phyloP scores from a whole-genome alignment of 1,140 invertebrate genomes.

The Drosophila fuyamai region DNA sequence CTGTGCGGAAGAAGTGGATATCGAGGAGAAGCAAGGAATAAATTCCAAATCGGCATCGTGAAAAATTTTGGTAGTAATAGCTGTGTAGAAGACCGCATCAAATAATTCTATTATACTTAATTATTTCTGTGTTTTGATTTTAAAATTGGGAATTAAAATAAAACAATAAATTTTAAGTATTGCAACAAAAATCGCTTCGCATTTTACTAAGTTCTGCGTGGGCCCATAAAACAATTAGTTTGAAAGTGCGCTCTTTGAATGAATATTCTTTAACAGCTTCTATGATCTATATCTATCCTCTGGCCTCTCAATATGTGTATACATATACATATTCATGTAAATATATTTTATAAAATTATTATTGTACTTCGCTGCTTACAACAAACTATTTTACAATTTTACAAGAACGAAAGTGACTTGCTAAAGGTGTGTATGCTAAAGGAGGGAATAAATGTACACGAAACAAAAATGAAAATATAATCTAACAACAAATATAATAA shows the following conservation, averaged over 20 bases:
- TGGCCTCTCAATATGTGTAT: conserved; percentile 57
- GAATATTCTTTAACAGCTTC: conserved; percentile 61
- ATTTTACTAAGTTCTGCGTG: conserved; percentile 53
- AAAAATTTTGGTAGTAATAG: conserved; percentile 6
- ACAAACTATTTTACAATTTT: conserved; percentile 83
- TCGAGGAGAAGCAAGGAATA: background rate
- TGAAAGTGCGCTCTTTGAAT: conserved; percentile 52
- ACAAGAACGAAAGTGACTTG: conserved; percentile 60
- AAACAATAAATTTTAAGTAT: conserved; percentile 30
- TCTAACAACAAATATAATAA: conserved; percentile 45
- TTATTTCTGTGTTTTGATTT: background rate
- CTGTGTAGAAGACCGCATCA: conserved; percentile 23
- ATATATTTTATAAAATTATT: conserved; percentile 68
- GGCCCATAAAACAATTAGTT: conserved; percentile 52
- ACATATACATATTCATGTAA: conserved; percentile 34
- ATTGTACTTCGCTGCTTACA: conserved; percentile 83
- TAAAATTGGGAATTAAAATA: conserved; percentile 21
- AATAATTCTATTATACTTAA: background rate
- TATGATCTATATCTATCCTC: conserved; percentile 65
- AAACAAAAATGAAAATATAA: conserved; percentile 38
- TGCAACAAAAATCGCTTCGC: conserved; percentile 58
- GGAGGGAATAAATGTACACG: conserved; percentile 67
- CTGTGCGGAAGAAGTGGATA: conserved; percentile 33
- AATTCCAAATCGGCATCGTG: background rate
- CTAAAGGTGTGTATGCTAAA: conserved; percentile 67